Evolutionary conservation across 2,797 vertebrate genomes (phyloP).

Genomic region (Saxicola maurus): DNA sequence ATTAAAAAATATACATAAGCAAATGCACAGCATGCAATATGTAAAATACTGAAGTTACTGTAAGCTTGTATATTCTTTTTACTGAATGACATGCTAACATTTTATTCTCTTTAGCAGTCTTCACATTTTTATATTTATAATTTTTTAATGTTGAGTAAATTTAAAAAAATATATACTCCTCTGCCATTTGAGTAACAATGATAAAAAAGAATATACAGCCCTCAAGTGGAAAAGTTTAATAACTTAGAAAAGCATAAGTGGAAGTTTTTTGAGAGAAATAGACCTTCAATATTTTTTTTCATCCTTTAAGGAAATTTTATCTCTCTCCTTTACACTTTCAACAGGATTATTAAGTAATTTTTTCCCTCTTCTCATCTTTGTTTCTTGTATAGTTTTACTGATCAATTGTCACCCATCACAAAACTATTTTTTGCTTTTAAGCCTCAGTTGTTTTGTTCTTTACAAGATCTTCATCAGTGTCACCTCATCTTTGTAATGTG

Average conservation of each 20-base stretch:
- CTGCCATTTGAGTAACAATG: neutral
- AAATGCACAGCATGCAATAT: neutral
- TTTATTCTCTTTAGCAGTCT: neutral
- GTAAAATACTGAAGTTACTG: neutral
- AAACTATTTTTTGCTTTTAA: neutral
- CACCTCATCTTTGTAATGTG: neutral
- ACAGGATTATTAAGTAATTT: neutral
- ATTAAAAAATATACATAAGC: neutral
- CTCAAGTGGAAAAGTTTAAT: neutral
- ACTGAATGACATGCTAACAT: neutral
- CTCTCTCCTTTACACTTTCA: neutral
- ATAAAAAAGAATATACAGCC: neutral
- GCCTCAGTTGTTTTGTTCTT: neutral
- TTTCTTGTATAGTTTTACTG: neutral
- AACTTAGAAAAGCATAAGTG: neutral
- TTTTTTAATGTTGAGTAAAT: neutral
- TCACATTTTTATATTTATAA: neutral
- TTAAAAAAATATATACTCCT: neutral
- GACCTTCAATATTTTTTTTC: rapidly evolving
- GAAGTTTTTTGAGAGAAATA: neutral
- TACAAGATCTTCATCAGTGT: neutral
- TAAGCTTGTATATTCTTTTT: neutral
- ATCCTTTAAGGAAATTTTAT: neutral
- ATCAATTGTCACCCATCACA: neutral
- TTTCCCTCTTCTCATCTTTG: neutral